Percentiles rank a stretch among this genome's conserved stretches.
Conservation (phyloP, 2,113 vertebrate genomes). For the Ranitomeya variabilis region DNA sequence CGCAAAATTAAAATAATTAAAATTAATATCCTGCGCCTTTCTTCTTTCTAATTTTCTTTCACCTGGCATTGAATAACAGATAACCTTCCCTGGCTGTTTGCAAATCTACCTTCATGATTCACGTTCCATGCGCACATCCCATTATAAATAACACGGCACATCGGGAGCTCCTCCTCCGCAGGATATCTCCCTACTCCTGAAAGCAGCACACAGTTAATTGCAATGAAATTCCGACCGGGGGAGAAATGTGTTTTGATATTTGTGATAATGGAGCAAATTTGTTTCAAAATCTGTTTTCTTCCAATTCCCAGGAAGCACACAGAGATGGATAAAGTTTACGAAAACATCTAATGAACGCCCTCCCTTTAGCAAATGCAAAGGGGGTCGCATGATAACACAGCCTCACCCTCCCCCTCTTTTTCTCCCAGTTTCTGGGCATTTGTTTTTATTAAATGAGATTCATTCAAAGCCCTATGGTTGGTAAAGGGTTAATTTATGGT, state of each 20-base stretch:
- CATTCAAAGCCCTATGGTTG: too few species aligned
- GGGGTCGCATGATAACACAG: too few species aligned
- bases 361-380: too few species aligned
- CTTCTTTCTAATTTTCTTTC: conserved; percentile 14
- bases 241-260: conserved; percentile 42
- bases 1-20: conserved; percentile 21
- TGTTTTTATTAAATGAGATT: too few species aligned
- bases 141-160: conserved; percentile 15
- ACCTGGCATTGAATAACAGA: conserved; percentile 12
- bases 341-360: conserved; percentile 13
- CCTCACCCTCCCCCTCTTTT: too few species aligned
- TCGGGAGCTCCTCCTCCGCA: conserved; percentile 27
- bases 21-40: conserved; percentile 13
- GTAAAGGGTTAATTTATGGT: too few species aligned
- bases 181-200: conserved; percentile 37
- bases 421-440: too few species aligned
- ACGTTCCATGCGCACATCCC: conserved; percentile 1
- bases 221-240: background rate
- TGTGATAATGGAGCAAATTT: conserved; percentile 45
- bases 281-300: conserved; percentile 7
- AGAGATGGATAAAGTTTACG: background rate
- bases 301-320: background rate
- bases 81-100: conserved; percentile 18
- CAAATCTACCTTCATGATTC: conserved; percentile 3
- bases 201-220: conserved; percentile 15